Conservation (phyloP, 2,888 invertebrate genomes). For the Lomographa bimaculata region DNA sequence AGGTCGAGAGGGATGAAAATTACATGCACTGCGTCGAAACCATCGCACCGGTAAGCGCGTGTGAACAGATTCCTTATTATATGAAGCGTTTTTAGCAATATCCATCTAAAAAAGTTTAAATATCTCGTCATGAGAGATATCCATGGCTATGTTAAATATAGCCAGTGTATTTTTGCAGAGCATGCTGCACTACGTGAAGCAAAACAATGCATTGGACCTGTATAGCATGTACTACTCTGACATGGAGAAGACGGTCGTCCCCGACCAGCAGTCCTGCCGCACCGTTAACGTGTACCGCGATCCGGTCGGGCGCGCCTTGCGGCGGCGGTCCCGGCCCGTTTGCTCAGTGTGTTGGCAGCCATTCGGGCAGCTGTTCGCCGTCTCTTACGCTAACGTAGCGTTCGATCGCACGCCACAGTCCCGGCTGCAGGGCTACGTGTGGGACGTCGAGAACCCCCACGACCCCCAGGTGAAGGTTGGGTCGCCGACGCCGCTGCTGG, state of each 20-base stretch:
- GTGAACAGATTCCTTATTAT: too few relatives aligned
- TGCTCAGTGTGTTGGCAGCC: constrained; percentile 94
- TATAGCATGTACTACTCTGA: constrained; percentile 95
- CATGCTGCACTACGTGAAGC: constrained; percentile 92
- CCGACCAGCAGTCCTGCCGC: constrained; percentile 86
- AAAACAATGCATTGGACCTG: constrained; percentile 96
- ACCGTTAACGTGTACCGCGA: constrained; percentile 94
- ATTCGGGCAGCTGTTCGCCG: constrained; percentile 90
- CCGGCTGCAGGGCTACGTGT: constrained; percentile 84
- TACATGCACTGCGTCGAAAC: constrained; percentile 87
- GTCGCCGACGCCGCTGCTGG: constrained; percentile 88
- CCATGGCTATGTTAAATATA: too few relatives aligned
- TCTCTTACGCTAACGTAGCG: constrained; percentile 91
- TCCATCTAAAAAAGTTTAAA: too few relatives aligned
- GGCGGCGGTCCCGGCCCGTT: too few relatives aligned
- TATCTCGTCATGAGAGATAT: too few relatives aligned
- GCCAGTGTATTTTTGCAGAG: constrained; percentile 81
- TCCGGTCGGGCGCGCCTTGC: constrained; percentile 75
- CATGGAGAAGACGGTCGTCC: constrained; percentile 86
- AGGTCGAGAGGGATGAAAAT: constrained; percentile 90
- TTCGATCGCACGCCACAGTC: constrained; percentile 84
- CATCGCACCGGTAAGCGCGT: constrained; percentile 54
- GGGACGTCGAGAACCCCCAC: constrained; percentile 96
- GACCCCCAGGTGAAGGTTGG: constrained; percentile 87
- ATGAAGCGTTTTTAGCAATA: too few relatives aligned